These are phyloP conservation scores for Myotis lucifugus DNA, from an alignment of 2,113 vertebrate genomes.

Conservation along the genomic window DNA sequence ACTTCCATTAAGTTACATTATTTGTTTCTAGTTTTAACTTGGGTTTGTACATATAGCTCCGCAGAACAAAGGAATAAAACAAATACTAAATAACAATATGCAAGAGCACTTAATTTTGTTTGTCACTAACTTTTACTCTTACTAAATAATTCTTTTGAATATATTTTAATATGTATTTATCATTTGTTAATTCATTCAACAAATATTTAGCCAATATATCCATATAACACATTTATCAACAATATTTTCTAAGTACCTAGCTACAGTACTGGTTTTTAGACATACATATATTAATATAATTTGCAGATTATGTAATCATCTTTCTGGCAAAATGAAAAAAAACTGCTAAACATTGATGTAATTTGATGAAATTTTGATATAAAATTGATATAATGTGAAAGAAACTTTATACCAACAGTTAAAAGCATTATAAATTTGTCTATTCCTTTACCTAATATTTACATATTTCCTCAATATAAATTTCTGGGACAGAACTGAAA, in stretches of 20 bases:
- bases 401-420: neutral
- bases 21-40: neutral
- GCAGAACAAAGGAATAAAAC: neutral
- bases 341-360: neutral
- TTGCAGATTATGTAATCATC: neutral
- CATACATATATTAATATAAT: neutral
- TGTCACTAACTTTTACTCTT: neutral
- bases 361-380: neutral
- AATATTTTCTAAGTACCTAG: neutral
- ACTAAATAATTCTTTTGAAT: neutral
- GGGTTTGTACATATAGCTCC: neutral
- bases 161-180: neutral
- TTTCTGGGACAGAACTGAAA: neutral
- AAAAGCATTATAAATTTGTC: neutral
- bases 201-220: neutral
- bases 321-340: neutral
- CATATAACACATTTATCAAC: neutral
- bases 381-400: neutral
- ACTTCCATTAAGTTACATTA: neutral
- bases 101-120: neutral
- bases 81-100: neutral
- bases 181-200: neutral
- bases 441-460: neutral
- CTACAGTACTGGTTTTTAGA: neutral
- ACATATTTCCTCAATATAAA: neutral